A percentile compares a stretch with the other conserved stretches of the same genome.
These are phyloP conservation scores for Chionis minor DNA, from an alignment of 2,113 vertebrate genomes.

Conservation along the genomic window DNA sequence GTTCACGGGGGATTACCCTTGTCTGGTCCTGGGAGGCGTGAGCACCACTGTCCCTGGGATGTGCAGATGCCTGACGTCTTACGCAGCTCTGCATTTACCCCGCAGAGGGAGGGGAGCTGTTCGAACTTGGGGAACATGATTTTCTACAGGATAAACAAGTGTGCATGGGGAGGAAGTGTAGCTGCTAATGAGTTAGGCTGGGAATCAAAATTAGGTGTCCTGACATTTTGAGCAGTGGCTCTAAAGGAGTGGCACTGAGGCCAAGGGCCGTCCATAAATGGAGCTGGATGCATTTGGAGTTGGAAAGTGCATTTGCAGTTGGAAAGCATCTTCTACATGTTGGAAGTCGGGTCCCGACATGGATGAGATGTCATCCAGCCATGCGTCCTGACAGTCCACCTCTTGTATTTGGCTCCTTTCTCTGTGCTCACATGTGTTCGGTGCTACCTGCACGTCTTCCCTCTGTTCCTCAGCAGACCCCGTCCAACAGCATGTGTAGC, in stretches of 20 bases:
- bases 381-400: neutral
- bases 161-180: neutral
- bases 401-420: neutral
- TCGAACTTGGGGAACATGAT: neutral
- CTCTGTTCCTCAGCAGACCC: neutral
- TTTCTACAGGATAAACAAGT: neutral
- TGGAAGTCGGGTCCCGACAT: neutral
- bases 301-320: neutral
- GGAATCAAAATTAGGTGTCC: neutral
- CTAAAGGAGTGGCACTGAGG: neutral
- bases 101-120: neutral
- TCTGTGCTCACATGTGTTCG: neutral
- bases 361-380: neutral
- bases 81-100: neutral
- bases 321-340: neutral
- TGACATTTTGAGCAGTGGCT: neutral
- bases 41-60: neutral
- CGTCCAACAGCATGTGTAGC: neutral
- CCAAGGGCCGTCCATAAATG: neutral
- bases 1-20: neutral
- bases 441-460: neutral
- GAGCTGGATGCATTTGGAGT: neutral
- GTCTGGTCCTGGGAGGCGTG: neutral
- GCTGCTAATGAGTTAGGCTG: neutral
- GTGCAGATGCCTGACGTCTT: neutral